Evolutionary conservation across 2,797 vertebrate genomes (phyloP).

Genomic region (Rousettus madagascariensis): DNA sequence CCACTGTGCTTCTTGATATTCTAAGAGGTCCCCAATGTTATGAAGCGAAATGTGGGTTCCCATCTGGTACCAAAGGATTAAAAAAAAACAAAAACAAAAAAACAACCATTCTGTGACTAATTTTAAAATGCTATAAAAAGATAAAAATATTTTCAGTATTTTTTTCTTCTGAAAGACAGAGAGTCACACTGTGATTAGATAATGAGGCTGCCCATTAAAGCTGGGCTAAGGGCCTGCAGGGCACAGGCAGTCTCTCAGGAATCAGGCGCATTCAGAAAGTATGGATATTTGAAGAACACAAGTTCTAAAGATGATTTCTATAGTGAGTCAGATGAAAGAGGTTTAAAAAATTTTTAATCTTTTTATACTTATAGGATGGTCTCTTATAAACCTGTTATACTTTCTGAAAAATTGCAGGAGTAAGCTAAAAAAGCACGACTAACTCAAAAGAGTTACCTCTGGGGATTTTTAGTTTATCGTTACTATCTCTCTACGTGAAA

Average conservation of each 20-base stretch:
- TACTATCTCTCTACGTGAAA: not conserved
- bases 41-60: constrained; percentile 23
- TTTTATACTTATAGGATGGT: not conserved
- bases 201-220: not conserved
- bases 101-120: not conserved
- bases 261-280: not conserved
- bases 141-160: constrained; percentile 4
- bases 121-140: constrained; percentile 47
- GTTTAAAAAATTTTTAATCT: not conserved
- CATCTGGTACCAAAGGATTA: not conserved
- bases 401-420: not conserved
- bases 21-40: not conserved
- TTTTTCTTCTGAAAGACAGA: not conserved
- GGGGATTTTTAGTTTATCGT: not conserved
- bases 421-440: not conserved
- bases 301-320: not conserved
- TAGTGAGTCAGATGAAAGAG: not conserved
- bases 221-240: rapidly evolving
- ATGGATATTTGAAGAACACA: not conserved
- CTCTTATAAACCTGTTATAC: not conserved
- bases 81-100: not conserved
- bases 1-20: not conserved
- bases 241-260: not conserved
- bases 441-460: not conserved
- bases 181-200: not conserved